Base-by-base conservation (phyloP, 2,888 invertebrate species). In the Brachyopa scutellaris region DNA sequence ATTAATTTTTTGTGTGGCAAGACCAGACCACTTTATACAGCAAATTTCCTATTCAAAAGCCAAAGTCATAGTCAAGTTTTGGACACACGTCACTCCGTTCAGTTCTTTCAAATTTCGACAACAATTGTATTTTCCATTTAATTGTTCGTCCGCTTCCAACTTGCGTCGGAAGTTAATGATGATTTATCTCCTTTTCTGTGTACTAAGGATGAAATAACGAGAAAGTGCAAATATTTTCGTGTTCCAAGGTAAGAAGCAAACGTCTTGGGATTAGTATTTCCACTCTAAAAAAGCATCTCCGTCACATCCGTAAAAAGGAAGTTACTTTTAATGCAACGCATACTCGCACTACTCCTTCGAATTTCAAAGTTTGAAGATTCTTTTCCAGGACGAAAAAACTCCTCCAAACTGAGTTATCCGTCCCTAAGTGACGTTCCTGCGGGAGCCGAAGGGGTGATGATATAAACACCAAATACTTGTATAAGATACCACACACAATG, bases 401-500 rank as follows among this genome's bases (percentile, higher is more conserved):
- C 13, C 9, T 42, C 8, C 29, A 29, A 29, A 29, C 17, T 29
- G 11, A 42, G 29, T 59, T 26, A 17, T 19, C 15, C 6, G 29
- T 40, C 29, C 8, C 21, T 29, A n/a, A n/a, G n/a, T n/a, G 17
- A 29, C 7, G 11, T 15, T 6, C 11, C 7, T 8, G 3, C n/a
- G n/a, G 26, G 26, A 8, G 9, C 21, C 19, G 9, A 26, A 23
- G 49, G 59, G 33, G 31, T 53, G 49, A 33, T 40, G 42, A 40
- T 42, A 15, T 40, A 33, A 42, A 70, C 9, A 15, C 40, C 9
- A 29, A n/a, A 40, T n/a, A n/a, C n/a, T n/a, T n/a, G 17, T 36
- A 69, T 49, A 47, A 49, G 36, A 36, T 38, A 13, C n/a, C n/a
- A 13, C 13, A 17, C 36, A 55, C 55, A 55, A 55, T 55, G 55